Percentiles rank a stretch among this genome's conserved stretches.
Evolutionary conservation across 2,888 invertebrate genomes (phyloP).

Genomic region (Tiliacea aurago): DNA sequence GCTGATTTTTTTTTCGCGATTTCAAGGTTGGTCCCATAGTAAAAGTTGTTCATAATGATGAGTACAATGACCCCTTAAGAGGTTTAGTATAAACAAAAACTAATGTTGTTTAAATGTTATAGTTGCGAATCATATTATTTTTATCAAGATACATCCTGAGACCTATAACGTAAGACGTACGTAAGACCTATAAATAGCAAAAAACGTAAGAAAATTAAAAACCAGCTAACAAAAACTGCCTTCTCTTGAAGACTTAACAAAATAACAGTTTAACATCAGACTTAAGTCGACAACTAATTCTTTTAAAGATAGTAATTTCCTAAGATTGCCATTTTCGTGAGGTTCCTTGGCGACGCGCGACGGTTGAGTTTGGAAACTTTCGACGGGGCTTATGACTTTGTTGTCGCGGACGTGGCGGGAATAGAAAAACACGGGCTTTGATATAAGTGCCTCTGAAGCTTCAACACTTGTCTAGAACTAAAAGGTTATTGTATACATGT

Average conservation of each 20-base stretch:
- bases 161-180: too few relatives aligned
- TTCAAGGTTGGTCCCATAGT: too few relatives aligned
- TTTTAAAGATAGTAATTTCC: slow-evolving; percentile 56
- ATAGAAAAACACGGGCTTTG: slow-evolving; percentile 54
- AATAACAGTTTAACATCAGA: slow-evolving; percentile 33
- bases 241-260: slow-evolving; percentile 9
- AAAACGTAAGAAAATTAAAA: too few relatives aligned
- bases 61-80: too few relatives aligned
- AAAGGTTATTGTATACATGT: slow-evolving; percentile 38
- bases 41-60: too few relatives aligned
- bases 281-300: slow-evolving; percentile 18
- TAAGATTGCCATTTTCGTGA: slow-evolving; percentile 55
- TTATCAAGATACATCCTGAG: too few relatives aligned
- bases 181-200: too few relatives aligned
- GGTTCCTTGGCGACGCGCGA: slow-evolving; percentile 45
- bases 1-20: too few relatives aligned
- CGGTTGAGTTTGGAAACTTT: slow-evolving; percentile 64
- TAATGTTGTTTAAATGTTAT: too few relatives aligned
- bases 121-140: too few relatives aligned
- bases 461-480: slow-evolving; percentile 55
- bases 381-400: slow-evolving; percentile 72
- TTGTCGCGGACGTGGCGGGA: slow-evolving; percentile 60
- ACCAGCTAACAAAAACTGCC: not conserved
- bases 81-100: too few relatives aligned
- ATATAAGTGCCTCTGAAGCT: slow-evolving; percentile 47